These are phyloP conservation scores for Seriola rivoliana DNA, from an alignment of 2,113 vertebrate species.

Conservation along the genomic window DNA sequence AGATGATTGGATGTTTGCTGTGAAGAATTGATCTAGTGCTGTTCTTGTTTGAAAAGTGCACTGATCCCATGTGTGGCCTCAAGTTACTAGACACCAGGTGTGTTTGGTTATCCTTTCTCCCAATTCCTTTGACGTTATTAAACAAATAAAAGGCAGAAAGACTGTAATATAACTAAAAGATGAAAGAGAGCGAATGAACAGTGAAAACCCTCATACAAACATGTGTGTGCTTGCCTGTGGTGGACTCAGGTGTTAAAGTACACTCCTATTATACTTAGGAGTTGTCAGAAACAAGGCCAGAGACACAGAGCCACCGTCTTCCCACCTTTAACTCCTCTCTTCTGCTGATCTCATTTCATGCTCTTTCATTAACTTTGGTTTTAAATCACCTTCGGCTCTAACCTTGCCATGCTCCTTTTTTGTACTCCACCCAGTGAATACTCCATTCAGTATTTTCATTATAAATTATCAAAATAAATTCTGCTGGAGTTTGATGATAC, in stretches of 20 bases:
- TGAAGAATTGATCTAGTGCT: slow-evolving; percentile 45
- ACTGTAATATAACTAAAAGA: slow-evolving; percentile 77
- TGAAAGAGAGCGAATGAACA: slow-evolving; percentile 73
- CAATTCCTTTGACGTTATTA: too few relatives aligned
- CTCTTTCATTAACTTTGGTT: slow-evolving; percentile 43
- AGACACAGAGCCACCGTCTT: slow-evolving; percentile 48
- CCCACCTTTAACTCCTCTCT: slow-evolving; percentile 43
- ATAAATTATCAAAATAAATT: not conserved
- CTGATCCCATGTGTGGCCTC: slow-evolving; percentile 29
- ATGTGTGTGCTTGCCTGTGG: slow-evolving; percentile 29
- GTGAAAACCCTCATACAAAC: slow-evolving; percentile 19
- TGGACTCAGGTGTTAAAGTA: slow-evolving; percentile 92
- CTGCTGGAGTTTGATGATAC: not conserved
- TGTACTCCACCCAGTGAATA: not conserved
- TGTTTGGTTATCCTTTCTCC: slow-evolving; percentile 29
- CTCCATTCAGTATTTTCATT: not conserved
- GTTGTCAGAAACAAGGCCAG: slow-evolving; percentile 79
- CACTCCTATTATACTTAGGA: slow-evolving; percentile 84
- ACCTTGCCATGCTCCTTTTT: not conserved
- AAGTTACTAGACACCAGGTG: slow-evolving; percentile 62
- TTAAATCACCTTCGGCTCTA: not conserved
- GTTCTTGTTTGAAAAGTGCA: slow-evolving; percentile 39
- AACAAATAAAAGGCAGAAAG: slow-evolving; percentile 76
- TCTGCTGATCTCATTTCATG: slow-evolving; percentile 34
- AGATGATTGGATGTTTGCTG: slow-evolving; percentile 41